Conservation (phyloP, 1,140 invertebrate species). For the Teleopsis dalmanni region DNA sequence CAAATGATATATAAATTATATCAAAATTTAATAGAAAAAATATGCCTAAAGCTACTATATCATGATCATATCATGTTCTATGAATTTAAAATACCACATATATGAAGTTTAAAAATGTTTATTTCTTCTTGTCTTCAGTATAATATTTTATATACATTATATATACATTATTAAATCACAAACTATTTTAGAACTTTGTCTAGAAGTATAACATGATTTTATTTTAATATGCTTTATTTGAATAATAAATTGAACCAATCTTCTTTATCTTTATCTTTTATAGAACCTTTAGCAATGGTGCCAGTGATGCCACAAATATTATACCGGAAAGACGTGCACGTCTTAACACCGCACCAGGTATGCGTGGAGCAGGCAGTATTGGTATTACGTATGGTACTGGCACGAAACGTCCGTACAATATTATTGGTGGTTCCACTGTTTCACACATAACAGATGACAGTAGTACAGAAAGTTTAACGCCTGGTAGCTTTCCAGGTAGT, state of each 20-base stretch:
- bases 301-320: constrained; percentile 26
- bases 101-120: no score
- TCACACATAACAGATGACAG: constrained; percentile 39
- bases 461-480: constrained; percentile 39
- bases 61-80: no score
- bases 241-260: background rate
- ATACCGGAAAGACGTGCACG: constrained; percentile 36
- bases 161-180: no score
- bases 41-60: no score
- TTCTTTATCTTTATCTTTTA: constrained; percentile 1
- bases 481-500: constrained; percentile 41
- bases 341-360: constrained; percentile 38
- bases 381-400: constrained; percentile 14
- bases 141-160: no score
- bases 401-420: constrained; percentile 33
- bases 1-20: no score
- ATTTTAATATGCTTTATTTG: no score
- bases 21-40: no score
- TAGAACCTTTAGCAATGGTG: constrained; percentile 43
- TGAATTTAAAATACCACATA: no score
- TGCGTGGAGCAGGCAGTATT: constrained; percentile 19
- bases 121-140: no score
- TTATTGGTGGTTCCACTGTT: constrained; percentile 33
- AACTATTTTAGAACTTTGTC: no score
- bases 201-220: no score